Percentiles rank a stretch among this genome's conserved stretches.
phyloP scores from a whole-genome alignment of 2,888 invertebrate species.

The Cataglyphis altisquamis region DNA sequence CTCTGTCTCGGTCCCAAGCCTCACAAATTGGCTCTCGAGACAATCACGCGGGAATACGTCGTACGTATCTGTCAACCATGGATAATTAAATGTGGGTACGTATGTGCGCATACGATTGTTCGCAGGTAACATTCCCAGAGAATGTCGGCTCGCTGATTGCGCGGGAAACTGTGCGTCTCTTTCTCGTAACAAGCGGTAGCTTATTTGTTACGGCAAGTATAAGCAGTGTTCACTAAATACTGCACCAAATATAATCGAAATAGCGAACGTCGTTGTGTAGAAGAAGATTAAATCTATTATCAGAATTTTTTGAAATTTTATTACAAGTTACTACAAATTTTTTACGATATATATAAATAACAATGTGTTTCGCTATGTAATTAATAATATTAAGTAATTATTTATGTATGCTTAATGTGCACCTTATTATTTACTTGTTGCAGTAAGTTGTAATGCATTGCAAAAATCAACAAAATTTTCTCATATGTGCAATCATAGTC shows the following conservation, averaged over 20 bases:
- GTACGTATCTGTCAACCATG: conserved; percentile 65
- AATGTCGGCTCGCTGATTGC: conserved; percentile 53
- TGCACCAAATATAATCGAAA: conserved; percentile 32
- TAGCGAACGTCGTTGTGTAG: conserved; percentile 5
- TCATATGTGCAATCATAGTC: neutral
- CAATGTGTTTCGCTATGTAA: neutral
- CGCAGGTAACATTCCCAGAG: conserved; percentile 61
- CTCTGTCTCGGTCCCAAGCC: conserved; percentile 49
- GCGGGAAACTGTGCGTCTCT: conserved; percentile 50
- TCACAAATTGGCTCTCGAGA: conserved; percentile 73
- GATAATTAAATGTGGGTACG: conserved; percentile 70
- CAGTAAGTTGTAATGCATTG: conserved; percentile 3
- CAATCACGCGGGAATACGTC: conserved; percentile 61
- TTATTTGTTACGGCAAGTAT: conserved; percentile 10
- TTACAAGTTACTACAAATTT: conserved; percentile 19
- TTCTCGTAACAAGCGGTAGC: conserved; percentile 31
- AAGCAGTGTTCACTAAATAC: conserved; percentile 22
- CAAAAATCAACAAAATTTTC: neutral
- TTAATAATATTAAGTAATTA: conserved; percentile 1
- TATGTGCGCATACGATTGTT: conserved; percentile 48
- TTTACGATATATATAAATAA: neutral
- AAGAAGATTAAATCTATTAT: conserved; percentile 28
- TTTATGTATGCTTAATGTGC: neutral
- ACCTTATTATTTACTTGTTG: neutral
- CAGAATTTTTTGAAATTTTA: conserved; percentile 24